Percentiles rank a stretch among this genome's conserved stretches.
Evolutionary conservation across 2,888 invertebrate species (phyloP).

Genomic region (Crematogaster levior): DNA sequence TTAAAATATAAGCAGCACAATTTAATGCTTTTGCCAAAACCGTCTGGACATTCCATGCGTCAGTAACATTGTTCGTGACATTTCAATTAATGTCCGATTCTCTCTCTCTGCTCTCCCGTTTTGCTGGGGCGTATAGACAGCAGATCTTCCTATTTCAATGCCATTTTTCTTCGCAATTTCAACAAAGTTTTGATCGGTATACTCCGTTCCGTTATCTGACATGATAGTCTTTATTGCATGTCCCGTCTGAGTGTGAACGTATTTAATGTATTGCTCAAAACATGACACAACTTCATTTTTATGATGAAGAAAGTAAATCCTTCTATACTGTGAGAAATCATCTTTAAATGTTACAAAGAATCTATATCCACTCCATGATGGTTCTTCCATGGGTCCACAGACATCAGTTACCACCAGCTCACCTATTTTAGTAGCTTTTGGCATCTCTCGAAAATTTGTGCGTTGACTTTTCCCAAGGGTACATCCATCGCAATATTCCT

Average conservation of each 20-base stretch:
- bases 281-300: too few relatives aligned
- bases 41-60: conserved; percentile 48
- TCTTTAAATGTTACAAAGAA: conserved; percentile 59
- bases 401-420: conserved; percentile 54
- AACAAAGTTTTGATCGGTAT: conserved; percentile 32
- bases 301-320: too few relatives aligned
- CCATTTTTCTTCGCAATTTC: conserved; percentile 42
- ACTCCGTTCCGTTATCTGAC: conserved; percentile 55
- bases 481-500: conserved; percentile 53
- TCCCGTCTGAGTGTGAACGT: conserved; percentile 46
- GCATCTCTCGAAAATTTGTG: conserved; percentile 52
- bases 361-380: conserved; percentile 41
- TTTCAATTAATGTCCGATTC: conserved; percentile 44
- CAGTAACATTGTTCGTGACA: conserved; percentile 49
- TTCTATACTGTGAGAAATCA: too few relatives aligned
- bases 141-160: conserved; percentile 33
- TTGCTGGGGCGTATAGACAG: conserved; percentile 44
- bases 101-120: conserved; percentile 49
- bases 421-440: conserved; percentile 31
- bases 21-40: conserved; percentile 51
- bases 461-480: conserved; percentile 54
- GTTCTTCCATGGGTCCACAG: conserved; percentile 59
- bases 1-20: conserved; percentile 45
- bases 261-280: too few relatives aligned
- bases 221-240: conserved; percentile 42